Evolutionary conservation across 2,113 vertebrate genomes (phyloP).

Genomic region (Calypte anna): DNA sequence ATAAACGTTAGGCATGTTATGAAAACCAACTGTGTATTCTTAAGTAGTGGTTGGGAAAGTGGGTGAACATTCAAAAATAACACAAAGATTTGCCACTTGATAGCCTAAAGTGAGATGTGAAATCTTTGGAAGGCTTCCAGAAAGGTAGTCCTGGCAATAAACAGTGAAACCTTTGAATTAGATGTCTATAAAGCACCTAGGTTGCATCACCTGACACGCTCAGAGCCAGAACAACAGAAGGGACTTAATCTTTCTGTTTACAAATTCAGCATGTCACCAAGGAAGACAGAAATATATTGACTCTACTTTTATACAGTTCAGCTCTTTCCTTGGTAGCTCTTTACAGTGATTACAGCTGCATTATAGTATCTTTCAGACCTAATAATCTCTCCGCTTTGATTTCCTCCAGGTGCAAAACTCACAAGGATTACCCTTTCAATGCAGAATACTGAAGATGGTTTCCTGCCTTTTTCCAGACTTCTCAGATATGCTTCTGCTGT

Average conservation of each 20-base stretch:
- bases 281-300: neutral
- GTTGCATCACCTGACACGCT: neutral
- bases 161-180: neutral
- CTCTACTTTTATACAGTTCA: neutral
- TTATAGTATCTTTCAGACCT: neutral
- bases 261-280: neutral
- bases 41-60: neutral
- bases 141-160: neutral
- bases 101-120: neutral
- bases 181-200: neutral
- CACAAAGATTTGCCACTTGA: neutral
- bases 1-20: neutral
- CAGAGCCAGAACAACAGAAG: neutral
- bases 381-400: neutral
- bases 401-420: slow-evolving; percentile 49
- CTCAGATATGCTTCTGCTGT: neutral
- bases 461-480: neutral
- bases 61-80: neutral
- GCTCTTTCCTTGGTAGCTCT: neutral
- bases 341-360: neutral
- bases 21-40: neutral
- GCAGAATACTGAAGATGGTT: slow-evolving; percentile 64
- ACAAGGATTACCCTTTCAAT: slow-evolving; percentile 70
- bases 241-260: neutral
- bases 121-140: neutral